Conservation (phyloP, 2,113 vertebrate species). For the Apodemus speciosus region DNA sequence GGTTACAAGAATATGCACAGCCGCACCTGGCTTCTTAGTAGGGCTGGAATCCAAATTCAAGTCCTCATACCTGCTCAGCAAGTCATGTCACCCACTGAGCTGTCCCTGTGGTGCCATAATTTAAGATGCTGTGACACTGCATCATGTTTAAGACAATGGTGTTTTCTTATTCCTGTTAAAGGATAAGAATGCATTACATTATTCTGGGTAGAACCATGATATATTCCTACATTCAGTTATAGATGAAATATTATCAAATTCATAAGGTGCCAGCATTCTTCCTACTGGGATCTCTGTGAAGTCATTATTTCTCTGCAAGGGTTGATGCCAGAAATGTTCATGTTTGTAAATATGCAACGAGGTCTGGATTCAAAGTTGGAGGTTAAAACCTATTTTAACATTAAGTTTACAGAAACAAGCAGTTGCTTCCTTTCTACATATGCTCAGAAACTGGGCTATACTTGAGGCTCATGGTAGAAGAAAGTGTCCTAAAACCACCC, state of each 20-base stretch:
- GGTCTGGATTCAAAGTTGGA: conserved; percentile 5
- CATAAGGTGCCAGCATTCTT: not conserved
- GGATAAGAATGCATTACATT: not conserved
- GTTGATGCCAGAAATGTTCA: conserved; percentile 17
- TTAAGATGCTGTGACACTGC: not conserved
- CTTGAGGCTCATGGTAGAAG: not conserved
- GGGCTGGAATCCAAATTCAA: not conserved
- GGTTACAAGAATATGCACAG: not conserved
- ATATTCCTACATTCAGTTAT: not conserved
- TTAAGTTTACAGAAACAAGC: conserved; percentile 27
- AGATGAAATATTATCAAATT: conserved; percentile 48
- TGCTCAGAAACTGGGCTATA: not conserved
- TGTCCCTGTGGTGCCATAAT: not conserved
- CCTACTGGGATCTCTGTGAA: not conserved
- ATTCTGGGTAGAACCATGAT: not conserved
- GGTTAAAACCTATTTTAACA: conserved; percentile 33
- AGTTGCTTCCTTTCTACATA: conserved; percentile 1
- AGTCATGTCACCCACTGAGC: not conserved
- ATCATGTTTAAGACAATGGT: not conserved
- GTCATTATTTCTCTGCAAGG: conserved; percentile 35
- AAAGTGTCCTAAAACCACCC: not conserved
- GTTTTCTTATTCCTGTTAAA: conserved; percentile 26
- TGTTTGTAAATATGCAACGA: not conserved
- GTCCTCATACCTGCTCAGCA: not conserved
- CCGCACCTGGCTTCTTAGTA: not conserved